Evolutionary conservation across 2,888 invertebrate genomes (phyloP).

Genomic region (Platycnemis pennipes): DNA sequence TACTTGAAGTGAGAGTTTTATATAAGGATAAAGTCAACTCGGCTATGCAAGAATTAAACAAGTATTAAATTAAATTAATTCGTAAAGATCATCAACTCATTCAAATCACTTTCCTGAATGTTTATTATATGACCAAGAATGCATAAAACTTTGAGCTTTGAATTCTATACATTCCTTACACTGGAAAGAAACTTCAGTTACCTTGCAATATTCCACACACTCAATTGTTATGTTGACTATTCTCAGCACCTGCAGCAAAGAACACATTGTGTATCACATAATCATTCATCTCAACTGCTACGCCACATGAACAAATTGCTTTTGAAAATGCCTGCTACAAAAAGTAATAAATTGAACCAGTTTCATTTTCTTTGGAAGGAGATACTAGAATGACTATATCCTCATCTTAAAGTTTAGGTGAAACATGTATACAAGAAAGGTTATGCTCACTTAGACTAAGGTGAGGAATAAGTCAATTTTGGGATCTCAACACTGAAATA

Average conservation of each 20-base stretch:
- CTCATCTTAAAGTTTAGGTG: slow-evolving; percentile 9
- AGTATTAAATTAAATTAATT: too few relatives aligned
- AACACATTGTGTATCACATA: not conserved
- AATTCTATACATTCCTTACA: too few relatives aligned
- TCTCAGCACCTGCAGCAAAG: not conserved
- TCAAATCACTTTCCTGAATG: too few relatives aligned
- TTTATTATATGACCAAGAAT: too few relatives aligned
- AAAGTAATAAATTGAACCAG: slow-evolving; percentile 6
- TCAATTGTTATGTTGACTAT: not conserved
- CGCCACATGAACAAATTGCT: slow-evolving; percentile 34
- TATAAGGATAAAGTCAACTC: too few relatives aligned
- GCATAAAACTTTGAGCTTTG: too few relatives aligned
- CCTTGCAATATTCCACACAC: not conserved
- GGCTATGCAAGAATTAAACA: too few relatives aligned
- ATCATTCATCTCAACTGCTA: slow-evolving; percentile 23
- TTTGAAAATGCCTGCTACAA: slow-evolving; percentile 41
- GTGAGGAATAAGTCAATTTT: slow-evolving; percentile 40
- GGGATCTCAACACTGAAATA: slow-evolving; percentile 22
- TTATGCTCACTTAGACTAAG: not conserved
- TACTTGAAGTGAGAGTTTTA: too few relatives aligned
- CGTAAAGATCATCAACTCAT: too few relatives aligned
- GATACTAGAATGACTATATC: slow-evolving; percentile 20
- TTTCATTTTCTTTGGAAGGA: slow-evolving; percentile 14
- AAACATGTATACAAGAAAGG: not conserved
- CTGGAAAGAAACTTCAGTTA: too few relatives aligned